These are phyloP conservation scores for Vulpes lagopus DNA, from an alignment of 2,113 vertebrate genomes.

Conservation along the genomic window DNA sequence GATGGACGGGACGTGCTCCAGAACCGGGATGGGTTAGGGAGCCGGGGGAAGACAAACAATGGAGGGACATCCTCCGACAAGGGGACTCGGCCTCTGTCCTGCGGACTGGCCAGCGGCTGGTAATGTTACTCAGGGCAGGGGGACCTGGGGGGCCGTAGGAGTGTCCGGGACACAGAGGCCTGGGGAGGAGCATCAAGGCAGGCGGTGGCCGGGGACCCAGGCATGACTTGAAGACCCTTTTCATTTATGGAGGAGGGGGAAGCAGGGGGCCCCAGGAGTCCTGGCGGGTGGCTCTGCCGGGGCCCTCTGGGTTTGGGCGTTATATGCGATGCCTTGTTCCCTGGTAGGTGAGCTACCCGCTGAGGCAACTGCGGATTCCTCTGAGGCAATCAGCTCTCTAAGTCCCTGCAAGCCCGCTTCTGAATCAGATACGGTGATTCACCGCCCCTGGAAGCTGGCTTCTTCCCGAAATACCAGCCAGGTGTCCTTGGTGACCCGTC, in stretches of 20 bases:
- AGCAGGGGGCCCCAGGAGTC: neutral
- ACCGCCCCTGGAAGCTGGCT: neutral
- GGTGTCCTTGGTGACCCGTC: neutral
- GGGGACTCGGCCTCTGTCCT: neutral
- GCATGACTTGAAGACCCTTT: neutral
- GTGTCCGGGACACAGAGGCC: accelerated
- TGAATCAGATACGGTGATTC: constrained; percentile 57
- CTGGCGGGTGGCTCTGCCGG: neutral
- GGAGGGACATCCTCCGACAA: neutral
- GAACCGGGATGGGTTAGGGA: neutral
- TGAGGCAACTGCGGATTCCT: neutral
- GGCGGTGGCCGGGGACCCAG: accelerated
- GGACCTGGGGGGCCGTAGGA: too few species aligned
- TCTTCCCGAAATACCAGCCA: constrained; percentile 29
- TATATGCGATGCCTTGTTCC: neutral
- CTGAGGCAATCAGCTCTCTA: neutral
- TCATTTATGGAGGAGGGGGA: neutral
- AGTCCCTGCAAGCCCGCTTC: neutral
- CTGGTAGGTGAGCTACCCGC: neutral
- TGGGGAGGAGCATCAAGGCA: neutral
- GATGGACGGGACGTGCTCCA: accelerated
- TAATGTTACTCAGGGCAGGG: neutral
- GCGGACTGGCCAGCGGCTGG: neutral
- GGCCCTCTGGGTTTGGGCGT: neutral
- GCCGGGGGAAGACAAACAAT: neutral